Conservation (phyloP, 2,888 invertebrate species). For the Acleris literana region DNA sequence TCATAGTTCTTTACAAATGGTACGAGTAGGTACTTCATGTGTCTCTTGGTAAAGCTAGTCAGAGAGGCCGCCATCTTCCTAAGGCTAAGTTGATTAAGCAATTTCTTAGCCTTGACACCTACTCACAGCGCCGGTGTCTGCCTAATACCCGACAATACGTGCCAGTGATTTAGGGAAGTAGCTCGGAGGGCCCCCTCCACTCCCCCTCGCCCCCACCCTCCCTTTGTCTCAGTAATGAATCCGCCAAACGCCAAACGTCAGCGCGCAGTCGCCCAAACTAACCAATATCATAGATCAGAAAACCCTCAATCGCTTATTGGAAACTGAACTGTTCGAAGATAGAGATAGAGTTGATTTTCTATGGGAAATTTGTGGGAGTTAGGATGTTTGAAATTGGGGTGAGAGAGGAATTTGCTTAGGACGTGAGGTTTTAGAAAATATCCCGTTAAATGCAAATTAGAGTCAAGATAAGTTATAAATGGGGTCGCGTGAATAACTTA, state of each 20-base stretch:
- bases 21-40: too few species aligned
- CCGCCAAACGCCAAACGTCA: slow-evolving; percentile 79
- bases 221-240: slow-evolving; percentile 82
- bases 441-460: slow-evolving; percentile 73
- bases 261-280: slow-evolving; percentile 68
- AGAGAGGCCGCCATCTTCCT: background rate
- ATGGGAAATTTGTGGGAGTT: slow-evolving; percentile 32
- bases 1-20: too few species aligned
- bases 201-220: slow-evolving; percentile 47
- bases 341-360: slow-evolving; percentile 40
- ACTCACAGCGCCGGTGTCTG: slow-evolving; percentile 34
- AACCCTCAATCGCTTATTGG: slow-evolving; percentile 55
- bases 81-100: slow-evolving; percentile 31
- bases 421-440: slow-evolving; percentile 71
- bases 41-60: background rate
- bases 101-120: slow-evolving; percentile 27
- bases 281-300: slow-evolving; percentile 68
- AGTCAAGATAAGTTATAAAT: slow-evolving; percentile 62
- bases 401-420: slow-evolving; percentile 62
- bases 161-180: slow-evolving; percentile 80
- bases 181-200: slow-evolving; percentile 55
- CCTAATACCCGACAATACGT: slow-evolving; percentile 67
- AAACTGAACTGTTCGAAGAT: slow-evolving; percentile 55
- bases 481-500: slow-evolving; percentile 58
- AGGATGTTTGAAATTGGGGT: slow-evolving; percentile 19